phyloP scores from a whole-genome alignment of 2,888 invertebrate species.

The Cinara cedri region DNA sequence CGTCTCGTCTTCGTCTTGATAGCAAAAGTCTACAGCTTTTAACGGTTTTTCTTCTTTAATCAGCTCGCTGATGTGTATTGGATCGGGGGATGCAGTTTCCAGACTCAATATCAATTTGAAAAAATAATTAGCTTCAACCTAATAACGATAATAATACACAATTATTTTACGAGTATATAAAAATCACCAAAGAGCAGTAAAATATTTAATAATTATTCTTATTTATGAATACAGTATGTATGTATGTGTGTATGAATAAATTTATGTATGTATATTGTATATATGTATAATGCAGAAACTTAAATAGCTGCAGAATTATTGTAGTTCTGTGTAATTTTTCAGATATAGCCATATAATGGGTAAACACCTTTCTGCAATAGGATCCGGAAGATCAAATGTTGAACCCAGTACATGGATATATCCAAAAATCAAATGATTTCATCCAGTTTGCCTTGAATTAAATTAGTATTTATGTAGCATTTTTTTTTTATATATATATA shows the following conservation, averaged over 20 bases:
- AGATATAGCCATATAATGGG: slow-evolving; percentile 34
- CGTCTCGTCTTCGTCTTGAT: slow-evolving; percentile 96
- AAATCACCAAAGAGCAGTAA: background rate
- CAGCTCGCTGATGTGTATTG: slow-evolving; percentile 87
- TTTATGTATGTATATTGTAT: no score
- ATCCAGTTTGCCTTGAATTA: no score
- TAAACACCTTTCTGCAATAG: slow-evolving; percentile 19
- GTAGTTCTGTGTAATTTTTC: slow-evolving; percentile 4
- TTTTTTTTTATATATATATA: no score
- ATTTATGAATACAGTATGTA: background rate
- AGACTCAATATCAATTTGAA: slow-evolving; percentile 90
- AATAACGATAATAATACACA: slow-evolving; percentile 58
- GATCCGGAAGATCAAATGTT: slow-evolving; percentile 25
- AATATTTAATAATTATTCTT: background rate
- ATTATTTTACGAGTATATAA: no score
- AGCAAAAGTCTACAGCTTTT: slow-evolving; percentile 97
- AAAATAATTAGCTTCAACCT: slow-evolving; percentile 88
- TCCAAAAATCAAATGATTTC: slow-evolving; percentile 13
- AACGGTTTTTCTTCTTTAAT: slow-evolving; percentile 90
- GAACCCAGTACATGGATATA: slow-evolving; percentile 25
- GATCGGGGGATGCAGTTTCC: slow-evolving; percentile 93
- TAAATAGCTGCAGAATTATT: no score
- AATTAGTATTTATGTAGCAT: no score
- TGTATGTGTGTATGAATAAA: background rate
- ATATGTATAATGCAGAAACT: no score